Conservation (phyloP, 1,140 invertebrate species). For the Homalodisca vitripennis region DNA sequence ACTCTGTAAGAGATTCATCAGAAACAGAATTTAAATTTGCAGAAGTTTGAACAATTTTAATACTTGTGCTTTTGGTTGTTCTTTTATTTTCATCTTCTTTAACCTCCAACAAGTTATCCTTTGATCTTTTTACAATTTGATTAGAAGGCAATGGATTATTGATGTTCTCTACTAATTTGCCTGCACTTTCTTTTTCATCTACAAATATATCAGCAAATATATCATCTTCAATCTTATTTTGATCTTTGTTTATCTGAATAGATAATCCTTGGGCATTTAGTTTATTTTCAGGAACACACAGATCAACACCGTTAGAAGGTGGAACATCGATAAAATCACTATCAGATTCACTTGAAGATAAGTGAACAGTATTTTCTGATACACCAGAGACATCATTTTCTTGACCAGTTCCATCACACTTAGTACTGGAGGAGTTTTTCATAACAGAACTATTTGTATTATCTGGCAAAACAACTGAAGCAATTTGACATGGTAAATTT, state of each 20-base stretch:
- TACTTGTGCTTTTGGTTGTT: too few relatives aligned
- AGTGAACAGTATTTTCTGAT: not conserved
- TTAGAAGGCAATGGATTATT: too few relatives aligned
- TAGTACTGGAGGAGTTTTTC: constrained; percentile 37
- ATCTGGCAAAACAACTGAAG: not conserved
- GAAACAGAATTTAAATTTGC: too few relatives aligned
- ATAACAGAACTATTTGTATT: not conserved
- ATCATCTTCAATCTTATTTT: constrained; percentile 44
- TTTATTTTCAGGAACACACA: not conserved
- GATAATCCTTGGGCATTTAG: constrained; percentile 45
- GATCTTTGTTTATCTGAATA: constrained; percentile 42
- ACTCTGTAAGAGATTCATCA: too few relatives aligned
- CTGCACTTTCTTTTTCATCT: not conserved
- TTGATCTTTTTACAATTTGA: too few relatives aligned
- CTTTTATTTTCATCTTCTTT: too few relatives aligned
- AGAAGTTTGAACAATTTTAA: too few relatives aligned
- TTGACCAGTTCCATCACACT: not conserved
- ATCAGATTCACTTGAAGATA: constrained; percentile 40
- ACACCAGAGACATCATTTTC: constrained; percentile 41
- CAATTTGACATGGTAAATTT: constrained; percentile 6
- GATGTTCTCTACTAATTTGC: too few relatives aligned
- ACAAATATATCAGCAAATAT: constrained; percentile 49
- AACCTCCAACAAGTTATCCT: too few relatives aligned
- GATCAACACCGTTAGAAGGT: not conserved
- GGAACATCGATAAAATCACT: constrained; percentile 29